phyloP scores from a whole-genome alignment of 2,113 vertebrate genomes.

The Polyodon spathula region DNA sequence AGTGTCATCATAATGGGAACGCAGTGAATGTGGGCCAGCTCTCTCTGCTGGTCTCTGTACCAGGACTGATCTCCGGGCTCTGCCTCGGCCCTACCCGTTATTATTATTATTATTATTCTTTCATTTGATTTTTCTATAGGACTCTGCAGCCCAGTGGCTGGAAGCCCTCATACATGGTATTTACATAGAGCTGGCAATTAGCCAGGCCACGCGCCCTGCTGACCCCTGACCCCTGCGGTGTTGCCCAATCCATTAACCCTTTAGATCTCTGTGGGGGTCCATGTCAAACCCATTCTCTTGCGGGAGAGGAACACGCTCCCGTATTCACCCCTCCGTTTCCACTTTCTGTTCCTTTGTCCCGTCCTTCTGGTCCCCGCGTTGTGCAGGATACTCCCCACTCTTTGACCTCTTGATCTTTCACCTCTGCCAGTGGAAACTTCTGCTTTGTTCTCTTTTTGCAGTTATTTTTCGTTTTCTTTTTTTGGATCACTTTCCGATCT shows the following conservation, averaged over 20 bases:
- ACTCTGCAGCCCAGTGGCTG: no score
- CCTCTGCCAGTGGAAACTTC: slow-evolving; percentile 21
- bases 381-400: slow-evolving; percentile 65
- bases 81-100: slow-evolving; percentile 39
- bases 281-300: slow-evolving; percentile 81
- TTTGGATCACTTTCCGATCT: no score
- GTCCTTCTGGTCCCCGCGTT: slow-evolving; percentile 63
- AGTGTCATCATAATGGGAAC: slow-evolving; percentile 29
- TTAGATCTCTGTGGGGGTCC: slow-evolving; percentile 79
- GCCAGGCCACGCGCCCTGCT: slow-evolving; percentile 67
- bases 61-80: slow-evolving; percentile 35
- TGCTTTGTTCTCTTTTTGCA: neutral
- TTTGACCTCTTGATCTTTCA: slow-evolving; percentile 65
- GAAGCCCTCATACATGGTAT: slow-evolving; percentile 42
- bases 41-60: slow-evolving; percentile 8
- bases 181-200: slow-evolving; percentile 79
- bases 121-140: no score
- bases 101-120: slow-evolving; percentile 35
- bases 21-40: slow-evolving; percentile 25
- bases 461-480: neutral
- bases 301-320: slow-evolving; percentile 71
- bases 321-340: slow-evolving; percentile 69
- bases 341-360: slow-evolving; percentile 78
- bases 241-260: slow-evolving; percentile 75
- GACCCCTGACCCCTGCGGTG: slow-evolving; percentile 90